These are phyloP conservation scores for Drosophila lowei DNA, from an alignment of 1,140 invertebrate species.

Conservation along the genomic window DNA sequence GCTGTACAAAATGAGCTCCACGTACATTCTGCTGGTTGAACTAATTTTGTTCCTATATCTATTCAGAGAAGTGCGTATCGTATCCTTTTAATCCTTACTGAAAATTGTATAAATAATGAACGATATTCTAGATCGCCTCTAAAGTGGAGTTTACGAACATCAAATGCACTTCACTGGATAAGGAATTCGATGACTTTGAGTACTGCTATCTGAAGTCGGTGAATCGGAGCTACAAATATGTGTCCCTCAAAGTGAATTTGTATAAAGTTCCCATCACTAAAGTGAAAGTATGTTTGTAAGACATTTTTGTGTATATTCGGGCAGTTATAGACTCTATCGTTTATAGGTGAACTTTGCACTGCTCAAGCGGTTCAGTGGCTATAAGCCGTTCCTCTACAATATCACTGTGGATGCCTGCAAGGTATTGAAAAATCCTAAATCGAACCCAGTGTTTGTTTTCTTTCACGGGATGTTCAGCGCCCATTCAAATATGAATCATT, in stretches of 20 bases:
- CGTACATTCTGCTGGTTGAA: too few relatives aligned
- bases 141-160: slow-evolving; percentile 32
- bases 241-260: slow-evolving; percentile 16
- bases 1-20: too few relatives aligned
- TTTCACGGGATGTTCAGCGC: background rate
- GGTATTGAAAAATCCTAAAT: slow-evolving; percentile 4
- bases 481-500: slow-evolving; percentile 11
- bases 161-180: slow-evolving; percentile 29
- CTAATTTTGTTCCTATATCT: too few relatives aligned
- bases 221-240: slow-evolving; percentile 33
- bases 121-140: background rate
- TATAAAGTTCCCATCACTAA: slow-evolving; percentile 10
- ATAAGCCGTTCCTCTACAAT: slow-evolving; percentile 35
- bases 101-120: too few relatives aligned
- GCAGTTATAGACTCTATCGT: too few relatives aligned
- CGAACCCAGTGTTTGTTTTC: slow-evolving; percentile 4
- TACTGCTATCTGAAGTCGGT: slow-evolving; percentile 34
- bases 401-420: slow-evolving; percentile 24
- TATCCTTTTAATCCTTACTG: too few relatives aligned
- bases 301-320: background rate
- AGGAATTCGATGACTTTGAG: slow-evolving; percentile 21
- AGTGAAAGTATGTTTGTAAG: slow-evolving; percentile 2
- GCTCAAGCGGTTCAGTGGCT: slow-evolving; percentile 17
- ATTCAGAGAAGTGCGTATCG: too few relatives aligned
- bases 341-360: slow-evolving; percentile 16